phyloP scores from a whole-genome alignment of 2,888 invertebrate species.

The Tenthredo mesomela region DNA sequence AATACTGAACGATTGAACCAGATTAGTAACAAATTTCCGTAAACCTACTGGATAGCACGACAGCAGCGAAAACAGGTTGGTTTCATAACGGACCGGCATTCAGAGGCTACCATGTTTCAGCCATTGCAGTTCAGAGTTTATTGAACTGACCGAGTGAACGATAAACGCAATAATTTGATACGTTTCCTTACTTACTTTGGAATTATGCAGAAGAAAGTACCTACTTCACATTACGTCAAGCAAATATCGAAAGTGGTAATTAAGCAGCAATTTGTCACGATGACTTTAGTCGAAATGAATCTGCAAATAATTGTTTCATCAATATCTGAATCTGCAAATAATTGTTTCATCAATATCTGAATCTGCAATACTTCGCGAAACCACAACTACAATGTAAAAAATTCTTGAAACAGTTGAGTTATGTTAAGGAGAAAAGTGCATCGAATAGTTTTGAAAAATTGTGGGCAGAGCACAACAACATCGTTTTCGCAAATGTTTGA shows the following conservation, averaged over 20 bases:
- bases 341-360: not conserved
- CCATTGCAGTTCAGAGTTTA: not conserved
- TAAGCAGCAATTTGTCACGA: not conserved
- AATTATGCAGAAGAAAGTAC: constrained; percentile 6
- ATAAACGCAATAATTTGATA: not conserved
- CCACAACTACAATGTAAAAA: not conserved
- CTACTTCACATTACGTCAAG: not conserved
- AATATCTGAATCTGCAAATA: not conserved
- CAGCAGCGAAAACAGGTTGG: constrained; percentile 16
- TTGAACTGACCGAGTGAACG: constrained; percentile 42
- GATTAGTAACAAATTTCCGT: not conserved
- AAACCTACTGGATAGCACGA: not conserved
- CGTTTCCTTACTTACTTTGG: not conserved
- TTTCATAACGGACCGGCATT: constrained; percentile 23
- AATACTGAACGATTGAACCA: not conserved
- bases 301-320: not conserved
- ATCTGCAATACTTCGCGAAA: not conserved
- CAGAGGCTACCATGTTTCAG: not conserved
- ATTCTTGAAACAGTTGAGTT: not conserved
- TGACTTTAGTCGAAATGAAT: not conserved
- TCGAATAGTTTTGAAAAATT: not conserved
- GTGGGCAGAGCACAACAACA: not conserved
- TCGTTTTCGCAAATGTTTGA: not conserved
- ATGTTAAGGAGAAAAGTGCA: not conserved
- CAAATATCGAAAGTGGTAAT: not conserved